Percentiles rank a stretch among this genome's conserved stretches.
phyloP scores from a whole-genome alignment of 2,888 invertebrate genomes.

The Seira musarum region DNA sequence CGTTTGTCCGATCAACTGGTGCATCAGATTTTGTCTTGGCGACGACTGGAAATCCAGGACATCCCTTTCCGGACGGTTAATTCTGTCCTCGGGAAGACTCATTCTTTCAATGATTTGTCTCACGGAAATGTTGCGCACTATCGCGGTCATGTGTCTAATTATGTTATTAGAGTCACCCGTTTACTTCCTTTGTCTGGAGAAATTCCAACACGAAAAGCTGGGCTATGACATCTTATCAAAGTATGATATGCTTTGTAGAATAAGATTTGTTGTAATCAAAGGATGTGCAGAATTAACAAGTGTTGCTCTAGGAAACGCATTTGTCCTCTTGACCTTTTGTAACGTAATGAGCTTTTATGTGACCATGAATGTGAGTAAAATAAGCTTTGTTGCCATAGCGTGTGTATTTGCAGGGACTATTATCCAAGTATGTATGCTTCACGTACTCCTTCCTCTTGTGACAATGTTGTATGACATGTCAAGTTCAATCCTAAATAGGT shows the following conservation, averaged over 20 bases:
- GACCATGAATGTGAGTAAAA: neutral
- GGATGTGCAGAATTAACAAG: constrained; percentile 20
- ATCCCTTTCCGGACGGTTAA: neutral
- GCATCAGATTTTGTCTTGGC: neutral
- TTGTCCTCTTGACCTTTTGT: constrained; percentile 3
- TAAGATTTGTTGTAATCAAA: neutral
- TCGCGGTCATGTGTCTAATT: constrained; percentile 13
- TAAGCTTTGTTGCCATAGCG: neutral
- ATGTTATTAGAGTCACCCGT: constrained; percentile 30
- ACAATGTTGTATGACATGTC: constrained; percentile 23
- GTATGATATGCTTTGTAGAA: constrained; percentile 20
- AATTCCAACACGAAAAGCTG: neutral
- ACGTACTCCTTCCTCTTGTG: constrained; percentile 16
- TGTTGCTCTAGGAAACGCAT: neutral
- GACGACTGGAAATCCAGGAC: neutral
- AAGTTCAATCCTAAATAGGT: neutral
- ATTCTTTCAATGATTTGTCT: neutral
- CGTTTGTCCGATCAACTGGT: neutral
- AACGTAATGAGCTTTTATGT: neutral
- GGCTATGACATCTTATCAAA: neutral
- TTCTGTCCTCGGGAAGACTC: neutral
- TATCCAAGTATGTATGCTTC: neutral
- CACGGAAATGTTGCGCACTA: constrained; percentile 9
- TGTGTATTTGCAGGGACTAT: neutral
- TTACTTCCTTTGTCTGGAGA: neutral